Evolutionary conservation across 2,888 invertebrate species (phyloP), one percentile per base, ranked within the genome.

Genomic region (Camponotus fellah): DNA sequence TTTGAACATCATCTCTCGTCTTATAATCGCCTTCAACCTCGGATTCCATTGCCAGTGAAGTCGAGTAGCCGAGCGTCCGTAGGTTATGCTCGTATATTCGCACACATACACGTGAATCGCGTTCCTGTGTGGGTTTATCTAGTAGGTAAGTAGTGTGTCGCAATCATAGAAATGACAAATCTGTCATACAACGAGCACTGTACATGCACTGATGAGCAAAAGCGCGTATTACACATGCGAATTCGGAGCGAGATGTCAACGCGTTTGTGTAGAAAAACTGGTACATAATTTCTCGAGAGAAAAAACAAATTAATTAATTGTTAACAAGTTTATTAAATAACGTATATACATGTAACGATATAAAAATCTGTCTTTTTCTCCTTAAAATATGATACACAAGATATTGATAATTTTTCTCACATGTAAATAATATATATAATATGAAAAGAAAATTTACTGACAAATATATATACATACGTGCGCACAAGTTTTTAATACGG

Each of bases 81-180:
- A 64, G 83, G 71, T n/a, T 84, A 87, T 82, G 83, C 82, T 80
- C 26, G 26, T 74, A 83, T 82, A 84, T 84, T 85, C 79, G 71
- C 76, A 79, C 77, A 77, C 79, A 82, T n/a, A n/a, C 72, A 37
- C 32, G 81, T 74, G 82, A 83, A 81, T 68, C 77, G 77, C 53
- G 68, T 46, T 80, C 85, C 60, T 46, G 88, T 90, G 86, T 83
- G 83, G 58, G 83, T 84, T 84, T 60, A 83, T 90, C 86, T 89
- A 90, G 83, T 90, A 89, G 88, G 88, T 88, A 90, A 90, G 86
- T 91, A 88, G 85, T 84, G 90, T 87, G 90, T 90, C 90, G 91
- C 88, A 91, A 91, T 89, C 87, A 84, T 82, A 89, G 86, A 90
- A 91, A 90, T 88, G 90, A 91, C 88, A 91, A 91, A 90, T 90